Evolutionary conservation across 2,797 vertebrate species (phyloP), one percentile per base, ranked within the genome.

Genomic region (Garrulus glandarius): DNA sequence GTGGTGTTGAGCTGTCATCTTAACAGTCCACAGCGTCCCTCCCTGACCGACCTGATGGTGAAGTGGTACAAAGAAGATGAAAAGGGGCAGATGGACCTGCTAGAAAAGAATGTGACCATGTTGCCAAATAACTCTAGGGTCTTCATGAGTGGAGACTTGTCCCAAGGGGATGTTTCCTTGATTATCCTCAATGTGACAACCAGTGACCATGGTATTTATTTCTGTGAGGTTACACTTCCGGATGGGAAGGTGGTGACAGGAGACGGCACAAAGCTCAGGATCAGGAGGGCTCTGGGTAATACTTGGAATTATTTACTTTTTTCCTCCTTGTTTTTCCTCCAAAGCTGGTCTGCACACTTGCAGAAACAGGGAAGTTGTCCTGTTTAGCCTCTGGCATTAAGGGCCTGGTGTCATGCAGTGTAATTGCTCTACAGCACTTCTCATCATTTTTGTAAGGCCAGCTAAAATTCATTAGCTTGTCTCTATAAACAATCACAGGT

Each of bases 181-280:
- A 77, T 90, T 74, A 96, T 98, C 55, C 93, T 93, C 87, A 97
- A 97, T 59, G 97, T 98, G 59, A 96, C 97, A 34, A 63, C 44
- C 34, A 68, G 88, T 49, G 98, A 98, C 89, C 92, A 96, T 1
- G 97, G 97, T 36, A 81, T 96, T 93, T 98, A 97, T 82, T 95
- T 97, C 84, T 97, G 97, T 80, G 69, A 92, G 37, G 77, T 97
- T 63, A 89, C 72, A 6, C 77, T 97, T 92, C 90, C 75, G 0
- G 75, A 90, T 0, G 94, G 96, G 57, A 96, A 87, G 15, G 37
- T 82, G 68, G 87, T 96, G 72, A 96, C 84, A 27, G 97, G 98
- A 55, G 81, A 83, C 14, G 97, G 98, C 65, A 98, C 97, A 81
- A 97, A 97, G 80, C 97, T 98, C 87, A 97, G 96, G 85, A 97